phyloP scores from a whole-genome alignment of 2,113 vertebrate genomes.

The Carollia perspicillata region DNA sequence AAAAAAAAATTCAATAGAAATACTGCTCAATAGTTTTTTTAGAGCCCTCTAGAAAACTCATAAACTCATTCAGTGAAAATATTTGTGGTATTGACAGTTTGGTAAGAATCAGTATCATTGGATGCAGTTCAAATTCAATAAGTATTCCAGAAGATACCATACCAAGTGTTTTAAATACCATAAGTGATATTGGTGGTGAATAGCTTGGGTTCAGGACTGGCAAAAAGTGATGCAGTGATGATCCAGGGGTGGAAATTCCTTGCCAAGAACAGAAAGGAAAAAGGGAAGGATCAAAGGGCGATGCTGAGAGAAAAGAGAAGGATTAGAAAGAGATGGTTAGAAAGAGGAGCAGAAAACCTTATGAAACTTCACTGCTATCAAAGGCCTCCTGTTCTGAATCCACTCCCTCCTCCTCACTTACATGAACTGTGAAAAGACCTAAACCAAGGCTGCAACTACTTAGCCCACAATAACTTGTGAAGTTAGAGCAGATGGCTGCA shows the following conservation, averaged over 20 bases:
- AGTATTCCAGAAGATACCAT: constrained; percentile 27
- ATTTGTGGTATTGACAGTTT: not conserved
- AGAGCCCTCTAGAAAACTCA: not conserved
- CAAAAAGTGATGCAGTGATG: not conserved
- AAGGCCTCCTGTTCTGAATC: constrained; percentile 23
- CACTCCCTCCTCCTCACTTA: constrained; percentile 52
- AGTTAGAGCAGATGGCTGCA: constrained; percentile 59
- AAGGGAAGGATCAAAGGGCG: not conserved
- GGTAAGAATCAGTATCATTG: constrained; percentile 9
- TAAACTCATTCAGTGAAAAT: not conserved
- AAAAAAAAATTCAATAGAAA: not conserved
- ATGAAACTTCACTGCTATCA: not conserved
- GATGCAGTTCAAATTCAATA: constrained; percentile 24
- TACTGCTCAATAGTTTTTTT: not conserved
- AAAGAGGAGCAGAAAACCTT: not conserved
- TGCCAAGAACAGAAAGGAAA: not conserved
- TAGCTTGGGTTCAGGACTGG: not conserved
- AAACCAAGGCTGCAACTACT: constrained; percentile 42
- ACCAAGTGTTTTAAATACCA: not conserved
- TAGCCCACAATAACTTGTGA: constrained; percentile 67
- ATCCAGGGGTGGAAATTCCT: not conserved
- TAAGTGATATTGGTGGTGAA: not conserved
- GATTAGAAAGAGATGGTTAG: not conserved
- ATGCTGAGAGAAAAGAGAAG: not conserved
- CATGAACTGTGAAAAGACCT: constrained; percentile 72